Percentiles rank a stretch among this genome's conserved stretches.
Conservation (phyloP, 1,140 invertebrate genomes). For the Penaeus indicus region DNA sequence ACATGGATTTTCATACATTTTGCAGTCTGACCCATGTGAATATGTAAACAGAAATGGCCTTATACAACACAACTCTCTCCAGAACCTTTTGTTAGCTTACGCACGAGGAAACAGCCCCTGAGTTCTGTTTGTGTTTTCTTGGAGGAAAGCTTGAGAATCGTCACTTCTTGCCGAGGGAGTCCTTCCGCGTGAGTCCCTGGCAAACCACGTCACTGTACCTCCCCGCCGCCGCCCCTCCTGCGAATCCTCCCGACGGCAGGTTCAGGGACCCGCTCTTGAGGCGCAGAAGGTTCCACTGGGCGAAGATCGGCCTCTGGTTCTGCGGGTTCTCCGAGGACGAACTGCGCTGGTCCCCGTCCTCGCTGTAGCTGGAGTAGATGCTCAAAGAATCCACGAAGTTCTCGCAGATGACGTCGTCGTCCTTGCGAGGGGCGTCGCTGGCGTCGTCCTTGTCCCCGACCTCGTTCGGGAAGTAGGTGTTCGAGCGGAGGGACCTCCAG, state of each 20-base stretch:
- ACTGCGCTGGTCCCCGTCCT: background rate
- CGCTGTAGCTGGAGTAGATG: background rate
- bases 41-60: no score
- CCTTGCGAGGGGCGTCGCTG: no score
- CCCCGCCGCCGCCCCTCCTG: no score
- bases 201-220: background rate
- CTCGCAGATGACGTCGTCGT: background rate
- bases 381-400: background rate
- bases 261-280: background rate
- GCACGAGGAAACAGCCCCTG: no score
- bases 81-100: no score
- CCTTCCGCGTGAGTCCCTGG: background rate
- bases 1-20: no score
- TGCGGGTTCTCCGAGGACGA: background rate
- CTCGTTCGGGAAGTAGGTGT: constrained; percentile 39
- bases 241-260: background rate
- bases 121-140: no score
- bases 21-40: no score
- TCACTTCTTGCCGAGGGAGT: background rate
- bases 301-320: background rate
- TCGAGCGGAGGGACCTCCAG: constrained; percentile 28
- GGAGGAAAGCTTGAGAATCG: no score
- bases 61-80: no score
- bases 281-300: background rate
- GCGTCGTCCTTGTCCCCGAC: background rate